Evolutionary conservation across 2,888 invertebrate species (phyloP), one percentile per base, ranked within the genome.

Genomic region (Arge pagana): DNA sequence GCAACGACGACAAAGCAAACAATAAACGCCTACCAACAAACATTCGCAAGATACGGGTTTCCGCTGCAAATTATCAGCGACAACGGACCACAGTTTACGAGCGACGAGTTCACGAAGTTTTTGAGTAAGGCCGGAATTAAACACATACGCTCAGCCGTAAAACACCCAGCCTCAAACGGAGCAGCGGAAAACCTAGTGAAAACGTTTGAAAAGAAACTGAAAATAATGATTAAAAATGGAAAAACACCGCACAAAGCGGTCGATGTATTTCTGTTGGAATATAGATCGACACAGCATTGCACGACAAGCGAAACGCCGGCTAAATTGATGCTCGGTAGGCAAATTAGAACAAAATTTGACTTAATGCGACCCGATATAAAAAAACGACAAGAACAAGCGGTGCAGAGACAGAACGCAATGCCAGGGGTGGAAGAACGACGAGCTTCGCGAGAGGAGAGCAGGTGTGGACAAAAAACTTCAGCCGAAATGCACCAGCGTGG

Each of bases 101-200:
- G 43, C 5, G 7, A 37, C 16, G 58, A 56, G 11, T 53, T 56
- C 15, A 24, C 23, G 33, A 18, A 52, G 6, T 58, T 60, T 41
- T 31, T 49, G 4, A 50, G 50, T 18, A 48, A 19, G n/a, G 57
- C 56, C 53, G 55, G 53, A 3, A 54, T 61, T 11, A 35, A 41
- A n/a, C 58, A 61, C 15, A 54, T 43, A 10, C 50, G 52, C 15
- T 54, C 60, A 4, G 37, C 56, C 6, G 58, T 61, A 1, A 54
- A 59, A 26, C 56, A 60, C 18, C 55, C 59, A n/a, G 45, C 54
- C 3, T 57, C 54, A 3, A 59, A 60, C 52, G 56, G 56, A 15
- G 52, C 52, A 33, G 58, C 57, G 5, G 58, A 62, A 43, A 50
- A 54, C 19, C 58, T 63, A 35, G 61, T 60, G 3, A 53, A 55